Evolutionary conservation across 2,797 vertebrate species (phyloP), one percentile per base, ranked within the genome.

Genomic region (Buceros bicornis): DNA sequence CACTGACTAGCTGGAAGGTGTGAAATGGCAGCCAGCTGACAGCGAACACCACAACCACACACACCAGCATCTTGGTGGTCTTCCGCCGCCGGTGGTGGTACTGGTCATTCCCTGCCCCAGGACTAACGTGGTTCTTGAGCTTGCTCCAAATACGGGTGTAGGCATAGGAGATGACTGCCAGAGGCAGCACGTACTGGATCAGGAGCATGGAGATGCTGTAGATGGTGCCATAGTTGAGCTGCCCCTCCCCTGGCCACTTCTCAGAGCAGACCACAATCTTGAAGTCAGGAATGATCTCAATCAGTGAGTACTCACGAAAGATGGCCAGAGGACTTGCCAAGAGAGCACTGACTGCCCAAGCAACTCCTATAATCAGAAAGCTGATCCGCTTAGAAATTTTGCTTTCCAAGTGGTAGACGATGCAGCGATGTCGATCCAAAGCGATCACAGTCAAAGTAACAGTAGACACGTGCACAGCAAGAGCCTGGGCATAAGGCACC

Each of bases 11-110:
- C 89, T 99, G 99, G 96, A 99, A 99, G 2, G 98, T 98, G 4
- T 99, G 99, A 60, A 99, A 98, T 1, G 99, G 99, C 97, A 99
- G 72, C 99, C 99, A 99, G 96, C 99, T 99, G 93, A 99, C 97
- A 0, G 99, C 99, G 4, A 99, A 99, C 62, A 99, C 99, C 93
- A 98, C 99, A 45, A 99, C 99, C 87, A 99, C 98, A 2, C 98
- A 99, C 81, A 99, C 98, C 93, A 99, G 97, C 99, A 99, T 99
- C 97, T 99, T 99, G 14, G 99, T 99, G 67, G 99, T 99, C 96
- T 99, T 99, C 81, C 73, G 98, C 48, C 98, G 97, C 26, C 99
- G 98, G 53, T 98, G 98, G 45, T 99, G 98, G 78, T 98, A 98
- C 62, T 98, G 98, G 70, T 98, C 98, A 3, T 98, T 93, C 4